These are phyloP conservation scores for Timema cristinae DNA, from an alignment of 2,888 invertebrate genomes.

Conservation along the genomic window DNA sequence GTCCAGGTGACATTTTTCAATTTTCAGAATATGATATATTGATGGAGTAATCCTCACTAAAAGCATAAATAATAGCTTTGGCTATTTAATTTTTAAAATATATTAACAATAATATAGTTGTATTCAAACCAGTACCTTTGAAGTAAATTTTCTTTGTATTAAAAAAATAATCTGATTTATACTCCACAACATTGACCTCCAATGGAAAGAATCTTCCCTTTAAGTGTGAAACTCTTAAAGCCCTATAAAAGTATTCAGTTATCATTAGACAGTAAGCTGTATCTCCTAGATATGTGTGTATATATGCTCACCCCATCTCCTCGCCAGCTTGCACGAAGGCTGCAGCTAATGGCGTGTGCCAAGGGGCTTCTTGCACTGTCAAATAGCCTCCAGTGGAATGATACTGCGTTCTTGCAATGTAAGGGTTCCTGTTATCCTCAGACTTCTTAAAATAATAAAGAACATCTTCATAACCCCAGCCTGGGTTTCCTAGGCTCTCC, in stretches of 20 bases:
- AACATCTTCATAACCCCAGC: conserved; percentile 80
- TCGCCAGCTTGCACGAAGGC: conserved; percentile 79
- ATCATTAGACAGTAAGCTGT: conserved; percentile 30
- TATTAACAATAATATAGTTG: no score
- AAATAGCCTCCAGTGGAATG: conserved; percentile 60
- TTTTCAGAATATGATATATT: no score
- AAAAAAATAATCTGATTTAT: no score
- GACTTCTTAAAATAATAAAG: conserved; percentile 86
- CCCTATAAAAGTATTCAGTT: background rate
- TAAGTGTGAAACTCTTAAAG: background rate
- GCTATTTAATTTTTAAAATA: no score
- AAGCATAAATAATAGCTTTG: no score
- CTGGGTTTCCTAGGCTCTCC: conserved; percentile 81
- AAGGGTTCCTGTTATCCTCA: conserved; percentile 85
- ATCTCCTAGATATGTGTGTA: conserved; percentile 70
- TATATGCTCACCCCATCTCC: conserved; percentile 74
- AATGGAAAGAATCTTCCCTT: background rate
- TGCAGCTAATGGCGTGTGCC: conserved; percentile 75
- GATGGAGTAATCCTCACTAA: no score
- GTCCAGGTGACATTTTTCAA: no score
- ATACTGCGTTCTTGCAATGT: conserved; percentile 71
- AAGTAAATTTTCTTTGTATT: no score
- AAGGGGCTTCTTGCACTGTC: conserved; percentile 82
- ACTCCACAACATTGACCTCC: background rate
- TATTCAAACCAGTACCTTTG: no score